Evolutionary conservation across 2,888 invertebrate species (phyloP), one percentile per base, ranked within the genome.

Genomic region (Cerceris ruficornis): DNA sequence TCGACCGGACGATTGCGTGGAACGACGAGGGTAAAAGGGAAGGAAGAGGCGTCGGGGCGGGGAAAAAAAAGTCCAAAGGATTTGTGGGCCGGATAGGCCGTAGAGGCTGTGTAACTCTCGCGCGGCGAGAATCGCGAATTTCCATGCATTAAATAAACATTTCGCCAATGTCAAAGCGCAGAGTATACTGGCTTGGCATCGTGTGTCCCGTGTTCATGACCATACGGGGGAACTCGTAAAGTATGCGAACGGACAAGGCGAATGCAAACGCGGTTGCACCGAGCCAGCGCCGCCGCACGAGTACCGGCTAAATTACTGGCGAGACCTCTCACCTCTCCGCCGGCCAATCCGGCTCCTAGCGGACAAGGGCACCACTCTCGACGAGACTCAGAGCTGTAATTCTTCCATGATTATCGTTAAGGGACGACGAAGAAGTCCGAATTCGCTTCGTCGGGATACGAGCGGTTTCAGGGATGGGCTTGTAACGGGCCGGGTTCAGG

Each of bases 141-240:
- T 85, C 77, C 68, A 69, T 77, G 80, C 68, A 84, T 83, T 82
- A 80, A 84, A 85, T 85, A 86, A 86, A 86, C 82, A 86, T 82
- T 83, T 84, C 68, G 62, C 69, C 69, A 66, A 49, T 79, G 77
- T 80, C 70, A 84, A 84, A 73, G 70, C 14, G 64, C 58, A 28
- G 57, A 52, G 80, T 67, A 64, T 65, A 65, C 67, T 69, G 61
- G 66, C 46, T 61, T 62, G 59, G 59, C 65, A 69, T 55, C 52
- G 72, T 80, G 28, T 1, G 73, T 79, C 70, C 77, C 74, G 62
- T 86, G 82, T 83, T 83, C 85, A 81, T 81, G 87, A 87, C 86
- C 85, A 86, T 88, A 86, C 84, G 75, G 79, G 77, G 77, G 66
- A 71, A 80, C 83, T 84, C 87, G 82, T 87, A 85, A 88, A 88